Base-by-base conservation (phyloP, 2,888 invertebrate species). In the Fabriciana adippe region DNA sequence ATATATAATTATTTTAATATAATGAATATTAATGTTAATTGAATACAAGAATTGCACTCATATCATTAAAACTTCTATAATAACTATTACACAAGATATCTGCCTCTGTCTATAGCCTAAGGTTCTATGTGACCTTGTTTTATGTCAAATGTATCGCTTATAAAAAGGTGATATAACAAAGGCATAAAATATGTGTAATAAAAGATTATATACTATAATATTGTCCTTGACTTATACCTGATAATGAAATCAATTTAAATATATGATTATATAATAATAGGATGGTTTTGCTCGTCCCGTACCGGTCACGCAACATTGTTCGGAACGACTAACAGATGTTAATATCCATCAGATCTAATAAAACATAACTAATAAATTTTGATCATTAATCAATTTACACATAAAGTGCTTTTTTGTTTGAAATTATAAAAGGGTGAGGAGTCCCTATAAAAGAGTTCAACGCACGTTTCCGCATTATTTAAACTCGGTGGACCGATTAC, bases 401-500 rank as follows among this genome's bases (percentile, higher is more conserved):
- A 78, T 84, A 84, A 78, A 79, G 84, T 71, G 72, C 69, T 77
- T 79, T 82, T 73, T 70, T 64, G 63, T 57, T 18, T 61, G 51
- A 55, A 48, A 18, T 48, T 48, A 55, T 67, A 68, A 64, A 68
- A 67, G 73, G 73, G 73, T 71, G 63, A 67, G 67, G 65, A 73
- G 85, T 89, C 89, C 90, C 87, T 91, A 88, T 80, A 90, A 92
- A 92, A 92, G 92, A 92, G 91, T 92, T 92, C 92, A 92, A 92
- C 91, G 92, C 89, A 87, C 91, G 86, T 82, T 75, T 77, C 77
- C 75, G 85, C 85, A 86, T 87, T 89, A 86, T 88, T 81, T 81
- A 79, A 76, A 81, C 73, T 78, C 86, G 82, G 78, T 86, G 81
- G 79, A 80, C 87, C 86, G 86, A 83, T 78, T 81, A 81, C 83